These are phyloP conservation scores for Notarius quadriscutis DNA, from an alignment of 2,113 vertebrate genomes.

Conservation along the genomic window DNA sequence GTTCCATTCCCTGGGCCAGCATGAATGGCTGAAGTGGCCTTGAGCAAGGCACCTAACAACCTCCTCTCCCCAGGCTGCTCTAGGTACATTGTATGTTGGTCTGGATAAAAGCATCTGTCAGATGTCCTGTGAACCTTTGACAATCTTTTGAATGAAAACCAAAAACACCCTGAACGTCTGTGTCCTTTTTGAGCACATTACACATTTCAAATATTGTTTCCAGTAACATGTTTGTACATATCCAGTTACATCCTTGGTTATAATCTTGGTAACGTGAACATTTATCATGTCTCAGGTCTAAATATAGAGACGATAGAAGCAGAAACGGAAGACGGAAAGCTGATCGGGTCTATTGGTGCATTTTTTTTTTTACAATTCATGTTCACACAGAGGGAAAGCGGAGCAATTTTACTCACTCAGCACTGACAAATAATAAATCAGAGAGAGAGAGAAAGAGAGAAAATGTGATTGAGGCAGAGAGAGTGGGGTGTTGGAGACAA, in stretches of 20 bases:
- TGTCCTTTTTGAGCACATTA: neutral
- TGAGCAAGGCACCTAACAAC: too few relatives aligned
- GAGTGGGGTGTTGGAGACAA: neutral
- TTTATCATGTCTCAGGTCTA: neutral
- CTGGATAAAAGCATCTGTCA: too few relatives aligned
- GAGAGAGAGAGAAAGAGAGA: neutral
- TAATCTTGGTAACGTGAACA: neutral
- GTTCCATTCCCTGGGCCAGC: too few relatives aligned
- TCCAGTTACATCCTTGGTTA: neutral
- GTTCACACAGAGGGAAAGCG: neutral
- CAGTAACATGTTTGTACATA: neutral
- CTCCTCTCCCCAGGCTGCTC: too few relatives aligned
- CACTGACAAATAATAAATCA: conserved; percentile 70
- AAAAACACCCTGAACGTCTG: neutral
- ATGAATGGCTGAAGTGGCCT: too few relatives aligned
- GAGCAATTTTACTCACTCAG: conserved; percentile 1
- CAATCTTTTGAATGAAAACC: neutral
- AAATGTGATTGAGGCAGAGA: neutral
- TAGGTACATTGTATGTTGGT: too few relatives aligned
- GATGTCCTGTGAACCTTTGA: neutral
- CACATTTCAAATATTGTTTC: neutral
- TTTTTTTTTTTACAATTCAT: neutral
- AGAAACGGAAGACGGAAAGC: neutral
- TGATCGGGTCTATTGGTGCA: neutral
- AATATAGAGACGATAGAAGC: neutral